Evolutionary conservation across 2,888 invertebrate species (phyloP), one percentile per base, ranked within the genome.

Genomic region (Drosophila mimetica): DNA sequence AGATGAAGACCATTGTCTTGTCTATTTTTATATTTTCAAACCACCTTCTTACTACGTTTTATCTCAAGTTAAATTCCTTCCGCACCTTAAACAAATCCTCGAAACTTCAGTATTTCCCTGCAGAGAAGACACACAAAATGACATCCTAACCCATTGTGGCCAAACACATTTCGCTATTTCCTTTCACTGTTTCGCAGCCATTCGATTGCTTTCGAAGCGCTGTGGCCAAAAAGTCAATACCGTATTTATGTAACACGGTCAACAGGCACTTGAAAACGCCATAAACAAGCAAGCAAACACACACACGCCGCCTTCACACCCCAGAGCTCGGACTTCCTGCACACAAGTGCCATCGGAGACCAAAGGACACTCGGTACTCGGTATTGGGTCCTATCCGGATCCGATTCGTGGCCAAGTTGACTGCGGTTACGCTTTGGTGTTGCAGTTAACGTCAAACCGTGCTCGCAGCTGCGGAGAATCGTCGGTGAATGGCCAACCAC

Each of bases 161-260:
- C 42, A 39, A 51, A n/a, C 46, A 58, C 25, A 52, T 65, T 28
- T 18, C 37, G 25, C 30, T 37, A 30, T 50, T 44, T 66, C 48
- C 28, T 42, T 14, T 42, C 28, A 30, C 46, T 34, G 46, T 50
- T 70, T 54, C 58, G 51, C 28, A 46, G 44, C 22, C 50, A 70
- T 81, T 81, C 82, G 81, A 85, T 85, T 67, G 79, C 85, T 71
- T 69, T 67, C 59, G 55, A 42, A 65, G 58, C 67, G 61, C 57
- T 72, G 51, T 66, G 69, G 64, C 78, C 75, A 75, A 51, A 80
- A 86, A 82, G 86, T 80, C 86, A 82, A 82, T 82, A 83, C 76
- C 53, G 80, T 80, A 80, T 82, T 82, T 82, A 82, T 86, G 86
- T 75, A 78, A 64, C 82, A 79, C 76, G 83, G 83, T 79, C 80